A percentile compares a stretch with the other conserved stretches of the same genome.
These are phyloP conservation scores for Hydrozoanthus gracilis DNA, from an alignment of 92 coral and sea anemone species.

Conservation along the genomic window DNA sequence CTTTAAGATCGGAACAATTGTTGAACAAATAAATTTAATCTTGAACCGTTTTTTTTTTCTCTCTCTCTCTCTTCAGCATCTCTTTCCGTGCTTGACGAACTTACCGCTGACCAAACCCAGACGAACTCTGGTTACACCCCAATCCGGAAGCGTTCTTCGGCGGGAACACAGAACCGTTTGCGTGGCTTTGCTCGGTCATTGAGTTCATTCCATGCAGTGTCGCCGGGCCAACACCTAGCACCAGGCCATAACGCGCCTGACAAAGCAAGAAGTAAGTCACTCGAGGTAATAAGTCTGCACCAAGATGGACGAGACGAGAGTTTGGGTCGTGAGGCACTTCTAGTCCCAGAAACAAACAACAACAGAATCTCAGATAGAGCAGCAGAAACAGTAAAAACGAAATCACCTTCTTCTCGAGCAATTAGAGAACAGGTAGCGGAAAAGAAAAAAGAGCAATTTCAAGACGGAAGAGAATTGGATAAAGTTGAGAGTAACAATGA, in stretches of 20 bases:
- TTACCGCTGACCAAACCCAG: constrained; percentile 28
- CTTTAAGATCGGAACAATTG: too few relatives aligned
- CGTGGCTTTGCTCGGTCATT: constrained; percentile 23
- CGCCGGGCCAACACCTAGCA: neutral
- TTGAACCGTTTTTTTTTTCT: neutral
- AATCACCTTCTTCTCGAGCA: neutral
- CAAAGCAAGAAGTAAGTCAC: constrained; percentile 27
- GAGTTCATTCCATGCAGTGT: constrained; percentile 1
- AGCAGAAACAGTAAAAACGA: neutral
- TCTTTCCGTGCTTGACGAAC: constrained; percentile 39
- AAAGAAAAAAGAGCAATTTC: neutral
- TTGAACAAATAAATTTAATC: neutral
- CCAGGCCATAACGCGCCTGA: neutral
- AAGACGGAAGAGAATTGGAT: neutral
- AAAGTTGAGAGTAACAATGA: neutral
- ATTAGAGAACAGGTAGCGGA: neutral
- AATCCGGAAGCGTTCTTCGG: neutral
- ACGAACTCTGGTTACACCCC: neutral
- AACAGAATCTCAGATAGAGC: neutral
- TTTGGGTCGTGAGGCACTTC: neutral
- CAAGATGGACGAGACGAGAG: neutral
- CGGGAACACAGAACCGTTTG: constrained; percentile 4
- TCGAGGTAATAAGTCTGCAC: constrained; percentile 15
- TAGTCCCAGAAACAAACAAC: neutral
- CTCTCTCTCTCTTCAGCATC: constrained; percentile 4